Conservation (phyloP, 2,888 invertebrate species). For the Eupithecia tripunctaria region DNA sequence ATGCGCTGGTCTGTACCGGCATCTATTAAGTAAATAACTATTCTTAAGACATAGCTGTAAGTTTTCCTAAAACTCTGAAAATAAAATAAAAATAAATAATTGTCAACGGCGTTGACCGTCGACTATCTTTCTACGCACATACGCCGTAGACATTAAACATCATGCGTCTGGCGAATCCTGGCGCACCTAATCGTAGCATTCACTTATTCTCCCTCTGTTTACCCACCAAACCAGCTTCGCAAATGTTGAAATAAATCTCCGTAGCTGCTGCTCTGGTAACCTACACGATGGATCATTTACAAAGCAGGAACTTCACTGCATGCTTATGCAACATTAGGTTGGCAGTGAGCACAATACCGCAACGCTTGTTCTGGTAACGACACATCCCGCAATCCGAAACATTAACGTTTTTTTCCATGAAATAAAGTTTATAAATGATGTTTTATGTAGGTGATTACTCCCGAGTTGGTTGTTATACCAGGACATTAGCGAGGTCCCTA, state of each 20-base stretch:
- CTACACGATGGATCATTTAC: constrained; percentile 22
- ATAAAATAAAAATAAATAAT: no score
- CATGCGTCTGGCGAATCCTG: neutral
- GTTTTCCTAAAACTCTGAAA: no score
- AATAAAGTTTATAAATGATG: constrained; percentile 48
- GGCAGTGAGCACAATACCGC: constrained; percentile 20
- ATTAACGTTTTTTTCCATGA: constrained; percentile 36
- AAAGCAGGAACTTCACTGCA: constrained; percentile 25
- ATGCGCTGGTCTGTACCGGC: no score
- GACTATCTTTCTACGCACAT: neutral
- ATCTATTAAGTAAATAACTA: no score
- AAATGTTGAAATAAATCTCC: constrained; percentile 1
- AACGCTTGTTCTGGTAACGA: constrained; percentile 35
- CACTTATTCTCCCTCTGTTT: neutral
- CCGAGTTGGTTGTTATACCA: constrained; percentile 57
- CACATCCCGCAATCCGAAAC: constrained; percentile 40
- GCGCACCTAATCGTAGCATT: neutral
- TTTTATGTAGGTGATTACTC: constrained; percentile 47
- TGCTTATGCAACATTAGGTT: constrained; percentile 29
- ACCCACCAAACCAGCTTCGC: neutral
- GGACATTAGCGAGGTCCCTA: constrained; percentile 65
- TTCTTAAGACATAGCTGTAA: no score
- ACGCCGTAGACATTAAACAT: neutral
- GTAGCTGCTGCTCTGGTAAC: neutral
- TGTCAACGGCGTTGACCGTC: neutral